These are phyloP conservation scores for Ichneumoninae sp. DNA, from an alignment of 2,888 invertebrate genomes.

Conservation along the genomic window DNA sequence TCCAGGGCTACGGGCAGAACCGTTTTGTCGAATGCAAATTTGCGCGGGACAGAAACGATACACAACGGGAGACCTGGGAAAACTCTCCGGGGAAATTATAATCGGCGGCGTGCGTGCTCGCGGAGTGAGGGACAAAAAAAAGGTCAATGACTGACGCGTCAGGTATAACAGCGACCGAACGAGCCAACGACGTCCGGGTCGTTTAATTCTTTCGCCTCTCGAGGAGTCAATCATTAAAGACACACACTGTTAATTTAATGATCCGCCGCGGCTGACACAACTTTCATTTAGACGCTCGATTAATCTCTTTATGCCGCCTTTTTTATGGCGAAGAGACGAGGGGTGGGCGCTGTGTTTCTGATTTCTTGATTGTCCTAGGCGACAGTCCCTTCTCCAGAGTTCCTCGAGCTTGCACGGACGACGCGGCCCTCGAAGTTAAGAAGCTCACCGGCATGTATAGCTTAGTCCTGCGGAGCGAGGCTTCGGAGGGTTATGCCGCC, in stretches of 20 bases:
- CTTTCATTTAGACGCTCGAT: conserved; percentile 6
- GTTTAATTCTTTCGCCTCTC: conserved; percentile 3
- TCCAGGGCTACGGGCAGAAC: conserved; percentile 13
- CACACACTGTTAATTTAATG: not conserved
- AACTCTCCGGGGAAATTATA: conserved; percentile 69
- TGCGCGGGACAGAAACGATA: conserved; percentile 31
- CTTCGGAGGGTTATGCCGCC: conserved; percentile 42
- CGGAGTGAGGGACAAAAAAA: conserved; percentile 23
- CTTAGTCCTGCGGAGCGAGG: conserved; percentile 55
- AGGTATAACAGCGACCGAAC: conserved; percentile 12
- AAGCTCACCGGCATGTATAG: conserved; percentile 15
- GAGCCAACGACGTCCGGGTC: conserved; percentile 1
- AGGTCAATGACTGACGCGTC: conserved; percentile 28
- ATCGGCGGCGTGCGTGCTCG: conserved; percentile 40
- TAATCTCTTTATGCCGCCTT: not conserved
- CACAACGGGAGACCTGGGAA: conserved; percentile 22
- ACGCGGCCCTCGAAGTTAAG: conserved; percentile 2
- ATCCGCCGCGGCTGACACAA: conserved; percentile 2
- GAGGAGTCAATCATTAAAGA: not conserved
- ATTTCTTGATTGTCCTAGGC: not conserved
- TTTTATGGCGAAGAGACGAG: not conserved
- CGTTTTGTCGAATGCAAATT: conserved; percentile 57
- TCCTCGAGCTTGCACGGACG: conserved; percentile 2
- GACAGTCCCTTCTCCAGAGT: not conserved
- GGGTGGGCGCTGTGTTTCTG: not conserved